A percentile compares a stretch with the other conserved stretches of the same genome.
phyloP scores from a whole-genome alignment of 2,113 vertebrate genomes.

The Condylura cristata region DNA sequence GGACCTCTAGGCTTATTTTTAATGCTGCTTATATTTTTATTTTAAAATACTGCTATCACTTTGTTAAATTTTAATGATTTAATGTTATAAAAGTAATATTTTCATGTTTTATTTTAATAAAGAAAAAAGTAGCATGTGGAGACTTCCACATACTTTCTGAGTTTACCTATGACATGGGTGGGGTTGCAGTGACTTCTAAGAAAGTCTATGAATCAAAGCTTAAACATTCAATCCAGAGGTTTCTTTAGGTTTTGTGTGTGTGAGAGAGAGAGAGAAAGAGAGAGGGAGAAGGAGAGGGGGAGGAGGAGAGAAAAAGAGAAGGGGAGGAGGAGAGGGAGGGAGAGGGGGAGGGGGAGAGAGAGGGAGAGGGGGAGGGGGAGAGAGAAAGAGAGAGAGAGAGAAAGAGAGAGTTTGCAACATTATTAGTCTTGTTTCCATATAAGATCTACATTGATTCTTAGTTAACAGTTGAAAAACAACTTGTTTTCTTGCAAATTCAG shows the following conservation, averaged over 20 bases:
- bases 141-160: background rate
- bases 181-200: background rate
- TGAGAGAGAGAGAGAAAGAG: too few relatives aligned
- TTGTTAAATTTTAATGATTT: too few relatives aligned
- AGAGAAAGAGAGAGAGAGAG: too few relatives aligned
- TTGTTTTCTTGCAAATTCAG: background rate
- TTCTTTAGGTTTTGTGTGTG: background rate
- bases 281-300: too few relatives aligned
- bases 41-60: background rate
- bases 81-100: too few relatives aligned
- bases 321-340: too few relatives aligned
- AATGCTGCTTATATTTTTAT: background rate
- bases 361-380: too few relatives aligned
- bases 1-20: slow-evolving; percentile 29
- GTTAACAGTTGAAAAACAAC: background rate
- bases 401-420: too few relatives aligned
- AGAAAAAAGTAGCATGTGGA: background rate
- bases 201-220: background rate
- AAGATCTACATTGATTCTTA: background rate
- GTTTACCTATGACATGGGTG: background rate
- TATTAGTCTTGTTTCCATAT: background rate
- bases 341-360: too few relatives aligned
- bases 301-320: too few relatives aligned
- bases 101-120: background rate
- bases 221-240: background rate